Conservation (phyloP, 2,888 invertebrate species). For the Xestia rhomboidea region DNA sequence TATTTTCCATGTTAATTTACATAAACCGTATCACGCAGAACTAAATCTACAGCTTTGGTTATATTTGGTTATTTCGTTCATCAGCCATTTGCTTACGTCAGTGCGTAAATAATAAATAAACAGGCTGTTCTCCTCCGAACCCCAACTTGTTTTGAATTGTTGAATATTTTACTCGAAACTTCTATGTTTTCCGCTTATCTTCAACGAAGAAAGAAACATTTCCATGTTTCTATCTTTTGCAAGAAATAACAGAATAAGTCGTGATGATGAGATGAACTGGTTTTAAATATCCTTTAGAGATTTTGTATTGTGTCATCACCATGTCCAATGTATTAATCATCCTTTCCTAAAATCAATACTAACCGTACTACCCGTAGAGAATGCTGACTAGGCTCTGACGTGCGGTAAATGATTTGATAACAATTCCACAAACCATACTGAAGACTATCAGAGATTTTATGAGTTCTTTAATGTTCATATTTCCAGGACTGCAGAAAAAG, state of each 20-base stretch:
- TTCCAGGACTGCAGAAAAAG: neutral
- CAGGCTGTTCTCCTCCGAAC: neutral
- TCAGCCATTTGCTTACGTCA: constrained; percentile 21
- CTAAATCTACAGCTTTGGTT: neutral
- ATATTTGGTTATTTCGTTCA: constrained; percentile 13
- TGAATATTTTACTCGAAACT: constrained; percentile 8
- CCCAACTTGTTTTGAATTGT: constrained; percentile 10
- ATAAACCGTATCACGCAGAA: neutral
- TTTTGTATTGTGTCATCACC: constrained; percentile 3
- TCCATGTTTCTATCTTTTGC: neutral
- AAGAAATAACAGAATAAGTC: neutral
- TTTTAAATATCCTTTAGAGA: neutral
- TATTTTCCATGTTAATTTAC: constrained; percentile 7
- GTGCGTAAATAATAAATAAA: constrained; percentile 35
- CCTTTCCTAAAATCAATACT: neutral
- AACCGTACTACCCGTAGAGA: neutral
- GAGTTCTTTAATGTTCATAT: neutral
- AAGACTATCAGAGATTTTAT: no score
- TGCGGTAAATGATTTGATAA: neutral
- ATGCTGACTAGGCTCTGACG: neutral
- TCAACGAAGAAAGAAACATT: constrained; percentile 2
- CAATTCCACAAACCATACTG: neutral
- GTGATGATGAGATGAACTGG: neutral
- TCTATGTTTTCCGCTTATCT: constrained; percentile 18
- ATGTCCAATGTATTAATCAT: neutral